phyloP scores from a whole-genome alignment of 2,888 invertebrate species.

The Hydroisotoma schaefferi region DNA sequence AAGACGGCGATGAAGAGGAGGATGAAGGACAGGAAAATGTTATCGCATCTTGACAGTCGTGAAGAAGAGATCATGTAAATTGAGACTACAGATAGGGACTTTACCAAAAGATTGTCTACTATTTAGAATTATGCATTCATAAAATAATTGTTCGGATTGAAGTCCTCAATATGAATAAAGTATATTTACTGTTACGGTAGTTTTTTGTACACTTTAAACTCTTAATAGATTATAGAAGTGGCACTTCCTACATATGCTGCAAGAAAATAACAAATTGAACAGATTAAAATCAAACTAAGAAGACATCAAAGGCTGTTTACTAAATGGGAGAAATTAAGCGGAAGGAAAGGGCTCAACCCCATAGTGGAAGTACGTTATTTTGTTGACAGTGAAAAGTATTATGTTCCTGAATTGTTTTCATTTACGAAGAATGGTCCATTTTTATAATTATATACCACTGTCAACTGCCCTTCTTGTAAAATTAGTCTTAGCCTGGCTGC shows the following conservation, averaged over 20 bases:
- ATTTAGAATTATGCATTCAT: too few species aligned
- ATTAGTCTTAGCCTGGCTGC: too few species aligned
- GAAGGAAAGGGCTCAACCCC: conserved; percentile 17
- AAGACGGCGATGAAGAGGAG: not conserved
- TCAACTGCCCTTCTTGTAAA: too few species aligned
- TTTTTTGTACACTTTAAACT: not conserved
- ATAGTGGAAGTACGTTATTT: too few species aligned
- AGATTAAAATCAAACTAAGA: conserved; percentile 11
- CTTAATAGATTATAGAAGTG: not conserved
- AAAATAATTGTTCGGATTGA: too few species aligned
- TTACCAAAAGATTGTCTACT: too few species aligned
- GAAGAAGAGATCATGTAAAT: conserved; percentile 8
- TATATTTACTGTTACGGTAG: too few species aligned
- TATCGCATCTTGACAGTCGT: conserved; percentile 8
- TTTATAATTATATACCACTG: too few species aligned
- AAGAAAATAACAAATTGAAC: not conserved
- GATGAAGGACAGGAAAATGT: conserved; percentile 15
- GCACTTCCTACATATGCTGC: too few species aligned
- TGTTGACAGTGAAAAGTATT: conserved; percentile 17
- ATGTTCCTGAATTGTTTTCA: conserved; percentile 7
- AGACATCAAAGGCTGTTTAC: conserved; percentile 12
- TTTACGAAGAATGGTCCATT: too few species aligned
- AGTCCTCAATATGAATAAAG: too few species aligned
- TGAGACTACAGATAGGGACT: conserved; percentile 2
- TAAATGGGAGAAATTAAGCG: conserved; percentile 2